phyloP scores from a whole-genome alignment of 2,797 vertebrate genomes.

The Oreochromis grahami region DNA sequence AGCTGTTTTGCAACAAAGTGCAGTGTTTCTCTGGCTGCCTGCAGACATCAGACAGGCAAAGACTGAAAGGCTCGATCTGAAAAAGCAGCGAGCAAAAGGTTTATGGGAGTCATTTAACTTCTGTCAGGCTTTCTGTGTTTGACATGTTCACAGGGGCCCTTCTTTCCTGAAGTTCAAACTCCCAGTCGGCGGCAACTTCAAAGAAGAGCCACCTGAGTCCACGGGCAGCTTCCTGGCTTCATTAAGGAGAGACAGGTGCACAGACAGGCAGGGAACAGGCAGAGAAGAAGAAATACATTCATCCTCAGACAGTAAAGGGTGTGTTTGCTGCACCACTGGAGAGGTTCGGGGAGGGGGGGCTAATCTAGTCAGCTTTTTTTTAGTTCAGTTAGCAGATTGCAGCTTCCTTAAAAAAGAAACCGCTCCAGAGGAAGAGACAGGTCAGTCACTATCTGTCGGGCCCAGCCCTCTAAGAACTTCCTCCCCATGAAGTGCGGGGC shows the following conservation, averaged over 20 bases:
- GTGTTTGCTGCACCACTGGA: background rate
- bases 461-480: conserved; percentile 56
- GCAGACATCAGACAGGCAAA: conserved; percentile 27
- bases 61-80: conserved; percentile 6
- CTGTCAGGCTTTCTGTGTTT: conserved; percentile 24
- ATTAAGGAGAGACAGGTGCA: conserved; percentile 54
- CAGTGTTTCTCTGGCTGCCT: background rate
- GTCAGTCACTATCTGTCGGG: conserved; percentile 50
- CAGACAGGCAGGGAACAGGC: background rate
- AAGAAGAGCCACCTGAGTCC: conserved; percentile 22
- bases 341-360: background rate
- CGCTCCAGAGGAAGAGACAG: conserved; percentile 35
- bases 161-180: conserved; percentile 17
- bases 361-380: conserved; percentile 15
- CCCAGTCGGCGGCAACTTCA: conserved; percentile 28
- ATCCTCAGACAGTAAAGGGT: background rate
- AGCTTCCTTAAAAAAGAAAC: conserved; percentile 11
- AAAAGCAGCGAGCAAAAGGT: background rate
- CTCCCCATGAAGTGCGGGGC: conserved; percentile 44
- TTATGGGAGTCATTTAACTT: conserved; percentile 32
- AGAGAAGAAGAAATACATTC: background rate
- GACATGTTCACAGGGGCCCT: conserved; percentile 5
- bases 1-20: background rate
- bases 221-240: conserved; percentile 30
- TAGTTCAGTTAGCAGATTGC: conserved; percentile 14